Evolutionary conservation across 2,888 invertebrate species (phyloP), one percentile per base, ranked within the genome.

Genomic region (Cosmorhoe ocellata): DNA sequence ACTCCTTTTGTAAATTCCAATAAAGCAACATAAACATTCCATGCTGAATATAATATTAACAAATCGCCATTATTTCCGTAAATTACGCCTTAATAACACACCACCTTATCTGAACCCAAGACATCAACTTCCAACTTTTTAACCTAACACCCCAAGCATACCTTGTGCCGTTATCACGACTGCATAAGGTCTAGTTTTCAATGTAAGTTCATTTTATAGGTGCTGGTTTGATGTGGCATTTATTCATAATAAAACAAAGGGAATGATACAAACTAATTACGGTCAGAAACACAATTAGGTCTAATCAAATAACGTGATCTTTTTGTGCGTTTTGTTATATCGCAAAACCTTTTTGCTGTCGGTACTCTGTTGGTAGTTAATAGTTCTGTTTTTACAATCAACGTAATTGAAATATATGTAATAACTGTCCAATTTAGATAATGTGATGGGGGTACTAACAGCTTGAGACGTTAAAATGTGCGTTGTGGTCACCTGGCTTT

Each of bases 301-400:
- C 72, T 88, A 86, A 88, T 88, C 88, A 84, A 88, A 86, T 87
- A 86, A 81, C 77, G 74, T 81, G 77, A 89, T 87, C 87, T 82
- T 79, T 76, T 79, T 77, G 63, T 81, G 64, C 69, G 69, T 78
- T 78, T 79, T 78, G 74, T 74, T 69, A 72, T 72, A 69, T 66
- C 66, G 71, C 69, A 67, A 74, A 67, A 61, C 55, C 65, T 73
- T 78, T 75, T 75, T 75, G 59, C 51, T 47, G 66, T 69, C 69
- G 69, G 63, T 58, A 45, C 60, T 18, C 4, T 4, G 18, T 58
- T 63, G 66, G 59, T 62, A 64, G 63, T 67, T 71, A 65, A 64
- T 70, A 63, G 61, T 57, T 63, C 69, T 70, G 70, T 57, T 60
- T 56, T 63, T 22, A 57, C 47, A 49, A 56, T 64, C 24, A 24